A percentile compares a stretch with the other conserved stretches of the same genome.
phyloP scores from a whole-genome alignment of 2,888 invertebrate genomes.

The Mythimna pallens region DNA sequence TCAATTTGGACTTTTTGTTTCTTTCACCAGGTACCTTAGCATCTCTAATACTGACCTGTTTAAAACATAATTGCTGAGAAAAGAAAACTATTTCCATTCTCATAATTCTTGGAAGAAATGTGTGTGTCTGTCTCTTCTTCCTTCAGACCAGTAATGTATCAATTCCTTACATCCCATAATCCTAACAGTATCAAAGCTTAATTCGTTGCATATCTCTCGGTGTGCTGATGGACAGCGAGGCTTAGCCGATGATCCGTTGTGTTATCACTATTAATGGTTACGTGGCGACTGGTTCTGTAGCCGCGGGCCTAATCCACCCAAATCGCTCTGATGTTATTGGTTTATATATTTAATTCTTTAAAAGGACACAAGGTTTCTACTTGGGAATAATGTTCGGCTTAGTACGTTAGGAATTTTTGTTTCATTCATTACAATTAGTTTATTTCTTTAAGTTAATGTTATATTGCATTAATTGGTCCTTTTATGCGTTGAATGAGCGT shows the following conservation, averaged over 20 bases:
- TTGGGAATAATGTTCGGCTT: no score
- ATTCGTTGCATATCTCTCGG: constrained; percentile 23
- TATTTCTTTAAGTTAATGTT: no score
- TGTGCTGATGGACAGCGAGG: constrained; percentile 31
- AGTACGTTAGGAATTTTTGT: no score
- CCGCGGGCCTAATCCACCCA: constrained; percentile 9
- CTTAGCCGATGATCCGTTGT: constrained; percentile 43
- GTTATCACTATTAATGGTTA: constrained; percentile 53
- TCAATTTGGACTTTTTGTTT: neutral
- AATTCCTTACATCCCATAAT: neutral
- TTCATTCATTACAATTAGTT: no score
- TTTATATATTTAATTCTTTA: no score
- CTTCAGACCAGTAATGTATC: neutral
- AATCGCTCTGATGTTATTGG: constrained; percentile 11
- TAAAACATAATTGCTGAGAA: neutral
- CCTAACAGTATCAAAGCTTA: constrained; percentile 13
- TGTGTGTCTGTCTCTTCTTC: no score
- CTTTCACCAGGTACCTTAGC: neutral
- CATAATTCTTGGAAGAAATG: neutral
- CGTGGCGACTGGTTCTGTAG: constrained; percentile 41
- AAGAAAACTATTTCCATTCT: neutral
- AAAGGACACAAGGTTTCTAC: no score
- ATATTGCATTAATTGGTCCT: no score
- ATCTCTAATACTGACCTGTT: neutral
- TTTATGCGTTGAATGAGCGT: no score